Percentiles rank a stretch among this genome's conserved stretches.
These are phyloP conservation scores for Papilio machaon DNA, from an alignment of 1,140 invertebrate genomes.

Conservation along the genomic window DNA sequence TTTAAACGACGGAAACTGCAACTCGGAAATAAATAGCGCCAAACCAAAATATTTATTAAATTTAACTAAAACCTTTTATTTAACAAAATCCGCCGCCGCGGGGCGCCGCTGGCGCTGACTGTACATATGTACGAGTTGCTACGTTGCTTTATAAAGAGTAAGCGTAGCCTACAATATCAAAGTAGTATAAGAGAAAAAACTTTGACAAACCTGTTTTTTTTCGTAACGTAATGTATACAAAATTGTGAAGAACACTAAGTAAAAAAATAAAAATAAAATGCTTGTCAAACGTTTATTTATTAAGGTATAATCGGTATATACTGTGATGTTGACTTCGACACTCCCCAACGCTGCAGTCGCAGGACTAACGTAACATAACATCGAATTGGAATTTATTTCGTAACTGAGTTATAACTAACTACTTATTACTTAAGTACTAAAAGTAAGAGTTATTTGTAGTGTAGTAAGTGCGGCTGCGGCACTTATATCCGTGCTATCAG, in stretches of 20 bases:
- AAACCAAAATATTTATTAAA: not conserved
- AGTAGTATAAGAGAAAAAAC: not conserved
- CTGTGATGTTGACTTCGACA: too few relatives aligned
- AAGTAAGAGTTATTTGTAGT: not conserved
- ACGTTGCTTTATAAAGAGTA: not conserved
- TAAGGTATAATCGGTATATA: too few relatives aligned
- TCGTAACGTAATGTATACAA: too few relatives aligned
- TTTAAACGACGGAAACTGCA: not conserved
- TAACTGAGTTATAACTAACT: not conserved
- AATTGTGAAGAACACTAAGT: too few relatives aligned
- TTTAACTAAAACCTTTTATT: not conserved
- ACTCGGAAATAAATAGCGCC: not conserved
- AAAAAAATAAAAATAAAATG: too few relatives aligned
- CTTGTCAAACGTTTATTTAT: too few relatives aligned
- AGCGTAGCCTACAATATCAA: not conserved
- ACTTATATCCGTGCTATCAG: not conserved
- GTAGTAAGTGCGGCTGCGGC: too few relatives aligned
- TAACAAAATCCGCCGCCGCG: not conserved
- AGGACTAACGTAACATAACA: not conserved
- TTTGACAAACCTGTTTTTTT: not conserved
- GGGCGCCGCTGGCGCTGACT: not conserved
- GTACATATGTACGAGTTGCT: not conserved
- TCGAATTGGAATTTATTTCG: not conserved
- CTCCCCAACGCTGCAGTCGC: too few relatives aligned
- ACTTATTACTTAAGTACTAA: too few relatives aligned